phyloP scores from a whole-genome alignment of 2,113 vertebrate genomes.

The Elephas maximus region DNA sequence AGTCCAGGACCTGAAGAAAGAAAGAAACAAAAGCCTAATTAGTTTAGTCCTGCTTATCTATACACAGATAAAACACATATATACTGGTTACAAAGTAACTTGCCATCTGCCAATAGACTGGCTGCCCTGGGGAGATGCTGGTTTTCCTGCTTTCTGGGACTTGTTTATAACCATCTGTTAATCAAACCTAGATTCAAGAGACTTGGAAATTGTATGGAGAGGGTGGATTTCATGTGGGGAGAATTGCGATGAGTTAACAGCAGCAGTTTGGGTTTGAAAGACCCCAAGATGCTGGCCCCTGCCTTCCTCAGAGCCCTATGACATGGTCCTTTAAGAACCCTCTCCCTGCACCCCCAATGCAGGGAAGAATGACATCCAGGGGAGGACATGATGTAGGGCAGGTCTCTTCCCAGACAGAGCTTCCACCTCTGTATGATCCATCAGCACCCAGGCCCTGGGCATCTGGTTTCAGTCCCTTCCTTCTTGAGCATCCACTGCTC shows the following conservation, averaged over 20 bases:
- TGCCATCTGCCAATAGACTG: not conserved
- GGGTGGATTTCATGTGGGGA: not conserved
- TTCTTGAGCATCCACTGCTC: not conserved
- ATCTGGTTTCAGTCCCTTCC: not conserved
- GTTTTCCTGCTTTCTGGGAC: not conserved
- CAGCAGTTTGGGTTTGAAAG: not conserved
- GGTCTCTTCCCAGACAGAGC: not conserved
- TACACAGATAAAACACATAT: constrained; percentile 46
- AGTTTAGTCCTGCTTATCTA: constrained; percentile 78
- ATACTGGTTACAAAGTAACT: constrained; percentile 62
- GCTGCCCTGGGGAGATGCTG: not conserved
- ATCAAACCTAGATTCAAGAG: constrained; percentile 36
- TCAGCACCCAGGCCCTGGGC: not conserved
- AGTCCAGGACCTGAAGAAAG: constrained; percentile 64
- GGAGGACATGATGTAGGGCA: not conserved
- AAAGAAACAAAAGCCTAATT: constrained; percentile 72
- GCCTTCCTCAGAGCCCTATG: not conserved
- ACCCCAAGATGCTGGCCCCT: not conserved
- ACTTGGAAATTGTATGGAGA: not conserved
- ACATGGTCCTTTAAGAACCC: accelerated
- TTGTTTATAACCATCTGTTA: constrained; percentile 50
- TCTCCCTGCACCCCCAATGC: not conserved
- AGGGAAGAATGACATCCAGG: too few relatives aligned
- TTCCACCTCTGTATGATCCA: not conserved
- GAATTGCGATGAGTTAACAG: not conserved